Evolutionary conservation across 2,113 vertebrate species (phyloP), one percentile per base, ranked within the genome.

Genomic region (Perccottus glenii): DNA sequence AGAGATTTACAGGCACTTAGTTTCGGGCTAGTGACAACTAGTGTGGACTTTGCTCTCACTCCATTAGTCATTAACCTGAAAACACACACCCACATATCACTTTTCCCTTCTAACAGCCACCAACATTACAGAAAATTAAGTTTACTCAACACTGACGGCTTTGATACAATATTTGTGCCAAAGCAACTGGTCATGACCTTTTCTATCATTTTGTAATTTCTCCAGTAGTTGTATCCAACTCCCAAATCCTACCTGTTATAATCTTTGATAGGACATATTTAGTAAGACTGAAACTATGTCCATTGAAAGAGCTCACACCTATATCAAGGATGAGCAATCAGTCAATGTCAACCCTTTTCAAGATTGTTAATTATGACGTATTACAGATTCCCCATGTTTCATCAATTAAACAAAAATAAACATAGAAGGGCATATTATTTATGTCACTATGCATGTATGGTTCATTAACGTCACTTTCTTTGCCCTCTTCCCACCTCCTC

Each of bases 1-100:
- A 16, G 9, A 69, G 66, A 73, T 73, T 75, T 67, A 65, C 33
- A 43, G 40, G 47, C 48, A 46, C 49, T 49, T n/a, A 7, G 51
- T 72, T 83, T 80, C 74, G 62, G 77, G 36, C 58, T 77, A 40
- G 67, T 44, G 6, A 48, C 56, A 72, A 71, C 51, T 61, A 46
- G 57, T 64, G 62, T 83, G 87, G 83, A 91, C 90, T 88, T 90
- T 81, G 86, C 77, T 67, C 84, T 74, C 58, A 3, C 35, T 85
- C 36, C 66, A 87, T 89, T 85, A 91, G 77, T 89, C 80, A 91
- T 91, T 90, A 91, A 91, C 87, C 86, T 80, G 84, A 86, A 74
- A 75, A 85, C 78, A 85, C 84, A 86, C 85, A 88, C 82, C 82
- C 74, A 84, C 33, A 74, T 60, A 76, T 75, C 65, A 70, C 78